phyloP scores from a whole-genome alignment of 2,888 invertebrate species.

The Eurytoma adleriae region DNA sequence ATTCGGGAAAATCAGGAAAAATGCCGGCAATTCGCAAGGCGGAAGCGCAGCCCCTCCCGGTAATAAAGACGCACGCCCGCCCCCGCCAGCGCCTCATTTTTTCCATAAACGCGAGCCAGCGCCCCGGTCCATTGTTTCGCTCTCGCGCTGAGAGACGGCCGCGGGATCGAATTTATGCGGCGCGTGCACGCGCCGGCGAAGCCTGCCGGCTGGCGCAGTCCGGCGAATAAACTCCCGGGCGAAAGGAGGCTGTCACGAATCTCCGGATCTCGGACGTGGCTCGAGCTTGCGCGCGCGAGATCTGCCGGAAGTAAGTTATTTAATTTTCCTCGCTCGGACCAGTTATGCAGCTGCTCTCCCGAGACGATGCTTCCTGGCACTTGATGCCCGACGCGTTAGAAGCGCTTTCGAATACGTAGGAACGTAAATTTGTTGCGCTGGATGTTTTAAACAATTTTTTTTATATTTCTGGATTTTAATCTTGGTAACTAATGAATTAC shows the following conservation, averaged over 20 bases:
- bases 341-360: too few species aligned
- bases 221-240: background rate
- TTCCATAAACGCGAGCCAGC: background rate
- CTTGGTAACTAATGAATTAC: too few species aligned
- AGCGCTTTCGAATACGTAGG: too few species aligned
- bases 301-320: too few species aligned
- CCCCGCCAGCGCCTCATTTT: conserved; percentile 1
- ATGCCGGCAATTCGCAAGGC: conserved; percentile 5
- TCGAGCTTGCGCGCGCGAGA: background rate
- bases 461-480: too few species aligned
- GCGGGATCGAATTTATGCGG: conserved; percentile 15
- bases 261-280: background rate
- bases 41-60: background rate
- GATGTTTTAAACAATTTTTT: too few species aligned
- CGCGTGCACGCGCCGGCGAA: background rate
- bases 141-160: background rate
- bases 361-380: too few species aligned
- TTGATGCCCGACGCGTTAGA: too few species aligned
- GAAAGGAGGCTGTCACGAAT: too few species aligned
- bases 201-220: background rate
- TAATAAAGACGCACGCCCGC: conserved; percentile 34
- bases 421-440: too few species aligned
- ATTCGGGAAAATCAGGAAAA: conserved; percentile 23
- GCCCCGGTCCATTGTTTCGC: conserved; percentile 36
- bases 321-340: too few species aligned